Conservation (phyloP, 2,113 vertebrate species). For the human region GRCh38 chr3:68421001-68421500, state of each 20-base stretch:
- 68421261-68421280: background rate
- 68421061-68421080: slow-evolving; percentile 46
- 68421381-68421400: background rate
- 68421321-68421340: background rate
- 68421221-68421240: background rate
- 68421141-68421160: background rate
- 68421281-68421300: background rate
- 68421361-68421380: background rate
- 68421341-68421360: background rate
- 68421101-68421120: background rate
- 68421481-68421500: background rate
- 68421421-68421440: background rate
- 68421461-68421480: background rate
- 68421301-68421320: background rate
- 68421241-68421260: background rate
- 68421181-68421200: background rate
- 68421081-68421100: background rate
- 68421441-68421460: background rate
- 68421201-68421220: slow-evolving; percentile 9
- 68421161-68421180: background rate
- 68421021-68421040: slow-evolving; percentile 43
- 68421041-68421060: slow-evolving; percentile 31
- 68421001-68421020: slow-evolving; percentile 18
- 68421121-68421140: background rate
- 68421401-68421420: background rate